Evolutionary conservation across 2,797 vertebrate species (phyloP), one percentile per base, ranked within the genome.

Genomic region (Poecile montanus): DNA sequence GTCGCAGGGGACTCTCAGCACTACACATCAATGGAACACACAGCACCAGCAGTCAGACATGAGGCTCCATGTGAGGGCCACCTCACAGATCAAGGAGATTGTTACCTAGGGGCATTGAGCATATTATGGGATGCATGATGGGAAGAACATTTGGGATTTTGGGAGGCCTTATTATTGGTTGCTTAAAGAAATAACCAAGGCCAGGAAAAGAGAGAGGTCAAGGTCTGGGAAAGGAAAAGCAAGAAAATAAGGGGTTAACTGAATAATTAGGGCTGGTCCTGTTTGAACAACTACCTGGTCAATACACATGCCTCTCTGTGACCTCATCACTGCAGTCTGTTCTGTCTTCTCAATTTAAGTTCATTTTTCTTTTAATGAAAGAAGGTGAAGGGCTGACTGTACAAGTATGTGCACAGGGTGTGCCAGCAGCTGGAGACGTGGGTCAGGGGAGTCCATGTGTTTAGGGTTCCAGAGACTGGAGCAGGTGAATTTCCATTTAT

Each of bases 1-100:
- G 47, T 25, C 8, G 1, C 20, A 29, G 27, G 11, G 27, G 11
- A 29, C 23, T 26, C 23, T 56, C n/a, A 65, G 11, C 1, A 0
- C 9, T 29, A 5, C 27, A 13, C 34, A 9, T 26, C 32, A 10
- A 3, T 12, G 10, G 8, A 27, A 32, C 40, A 45, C 20, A 10
- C 13, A 70, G 25, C 10, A 54, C 8, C 78, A 74, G 10, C 17
- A 58, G 34, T 30, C 71, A 74, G 36, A 21, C 1, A 1, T 23
- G 63, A 50, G 10, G 10, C 9, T 45, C 19, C 45, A 6, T 8
- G 38, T 38, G 11, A 38, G 1, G 29, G 5, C 7, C 23, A 56
- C 20, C 30, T 42, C 21, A 38, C 16, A 38, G n/a, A 45, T 36
- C 30, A 60, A 51, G 8, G 12, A 7, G 6, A 0, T 56, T 56